Evolutionary conservation across 2,113 vertebrate species (phyloP).

Genomic region (Choloepus hoffmanni): DNA sequence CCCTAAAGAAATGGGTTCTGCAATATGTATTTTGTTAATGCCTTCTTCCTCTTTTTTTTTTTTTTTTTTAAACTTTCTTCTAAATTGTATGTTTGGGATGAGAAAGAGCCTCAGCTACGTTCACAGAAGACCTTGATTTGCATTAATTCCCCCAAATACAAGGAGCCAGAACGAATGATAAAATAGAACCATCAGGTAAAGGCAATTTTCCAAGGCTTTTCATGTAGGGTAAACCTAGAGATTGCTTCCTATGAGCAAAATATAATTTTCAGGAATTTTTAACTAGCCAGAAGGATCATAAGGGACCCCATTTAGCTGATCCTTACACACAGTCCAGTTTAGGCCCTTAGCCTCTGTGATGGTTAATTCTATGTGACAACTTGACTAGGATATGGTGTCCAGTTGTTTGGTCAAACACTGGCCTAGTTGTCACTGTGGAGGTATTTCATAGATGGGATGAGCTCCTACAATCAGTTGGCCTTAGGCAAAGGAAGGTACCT

Average conservation of each 20-base stretch:
- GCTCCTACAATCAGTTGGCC: too few species aligned
- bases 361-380: too few species aligned
- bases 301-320: neutral
- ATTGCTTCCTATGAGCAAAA: slow-evolving; percentile 12
- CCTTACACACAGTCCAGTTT: neutral
- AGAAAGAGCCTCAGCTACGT: neutral
- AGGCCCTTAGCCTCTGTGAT: neutral
- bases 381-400: too few species aligned
- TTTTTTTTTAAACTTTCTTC: neutral
- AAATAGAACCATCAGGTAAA: neutral
- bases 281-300: neutral
- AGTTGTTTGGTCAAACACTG: too few species aligned
- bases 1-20: neutral
- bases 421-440: too few species aligned
- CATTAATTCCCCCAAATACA: neutral
- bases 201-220: slow-evolving; percentile 47
- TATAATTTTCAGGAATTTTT: neutral
- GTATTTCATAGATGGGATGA: too few species aligned
- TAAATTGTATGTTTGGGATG: neutral
- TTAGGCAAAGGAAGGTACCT: too few species aligned
- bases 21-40: neutral
- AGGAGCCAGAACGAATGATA: slow-evolving; percentile 5
- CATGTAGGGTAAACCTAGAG: neutral
- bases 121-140: slow-evolving; percentile 40
- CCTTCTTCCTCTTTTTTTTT: neutral